These are phyloP conservation scores for Avahi laniger DNA, from an alignment of 2,797 vertebrate genomes.

Conservation along the genomic window DNA sequence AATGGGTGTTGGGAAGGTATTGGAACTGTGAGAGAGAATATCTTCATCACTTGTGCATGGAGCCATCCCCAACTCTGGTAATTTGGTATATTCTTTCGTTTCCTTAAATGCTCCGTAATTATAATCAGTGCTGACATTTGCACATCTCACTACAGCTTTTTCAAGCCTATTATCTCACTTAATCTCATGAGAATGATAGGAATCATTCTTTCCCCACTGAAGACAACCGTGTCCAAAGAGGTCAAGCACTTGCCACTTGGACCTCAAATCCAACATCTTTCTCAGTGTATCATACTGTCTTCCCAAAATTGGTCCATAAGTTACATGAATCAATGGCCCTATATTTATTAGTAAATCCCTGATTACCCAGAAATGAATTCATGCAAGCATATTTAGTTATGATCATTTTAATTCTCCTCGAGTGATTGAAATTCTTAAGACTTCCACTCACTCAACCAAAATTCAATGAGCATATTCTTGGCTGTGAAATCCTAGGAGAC, in stretches of 20 bases:
- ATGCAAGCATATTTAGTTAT: neutral
- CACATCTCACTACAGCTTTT: neutral
- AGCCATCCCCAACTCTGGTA: neutral
- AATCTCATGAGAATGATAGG: neutral
- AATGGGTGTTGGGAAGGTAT: accelerated
- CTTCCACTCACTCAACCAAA: neutral
- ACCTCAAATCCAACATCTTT: neutral
- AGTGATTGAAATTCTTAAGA: neutral
- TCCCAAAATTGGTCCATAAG: neutral
- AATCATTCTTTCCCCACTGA: neutral
- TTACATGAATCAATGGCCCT: neutral
- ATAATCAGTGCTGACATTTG: neutral
- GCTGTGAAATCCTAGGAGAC: neutral
- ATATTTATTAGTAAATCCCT: neutral
- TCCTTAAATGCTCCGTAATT: neutral
- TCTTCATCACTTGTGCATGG: neutral
- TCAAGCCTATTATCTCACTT: neutral
- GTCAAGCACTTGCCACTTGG: neutral
- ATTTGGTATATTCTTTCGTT: neutral
- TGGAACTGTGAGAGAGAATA: neutral
- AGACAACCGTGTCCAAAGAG: neutral
- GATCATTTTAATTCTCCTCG: slow-evolving; percentile 13
- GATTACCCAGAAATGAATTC: slow-evolving; percentile 8
- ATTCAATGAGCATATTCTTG: neutral
- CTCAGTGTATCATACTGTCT: neutral